A percentile compares a stretch with the other conserved stretches of the same genome.
phyloP scores from a whole-genome alignment of 35 echinoderm and acorn worm species.

The Hemicentrotus pulcherrimus region DNA sequence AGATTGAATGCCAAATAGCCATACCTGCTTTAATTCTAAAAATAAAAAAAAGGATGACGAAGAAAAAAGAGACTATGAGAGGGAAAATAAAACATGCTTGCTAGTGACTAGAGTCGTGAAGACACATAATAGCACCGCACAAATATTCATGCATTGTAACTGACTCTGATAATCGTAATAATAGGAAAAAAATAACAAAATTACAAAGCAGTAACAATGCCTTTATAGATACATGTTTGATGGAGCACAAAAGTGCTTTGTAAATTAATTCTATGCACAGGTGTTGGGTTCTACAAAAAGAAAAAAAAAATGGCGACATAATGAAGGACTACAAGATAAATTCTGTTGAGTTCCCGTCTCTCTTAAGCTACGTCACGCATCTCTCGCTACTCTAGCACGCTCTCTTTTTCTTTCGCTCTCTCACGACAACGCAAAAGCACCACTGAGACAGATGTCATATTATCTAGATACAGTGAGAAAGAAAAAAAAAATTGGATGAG shows the following conservation, averaged over 20 bases:
- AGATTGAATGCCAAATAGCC: neutral
- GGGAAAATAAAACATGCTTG: neutral
- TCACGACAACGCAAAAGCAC: neutral
- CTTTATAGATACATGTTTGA: neutral
- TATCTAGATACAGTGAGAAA: neutral
- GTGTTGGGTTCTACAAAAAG: neutral
- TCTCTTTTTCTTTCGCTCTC: neutral
- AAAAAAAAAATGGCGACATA: neutral
- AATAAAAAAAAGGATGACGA: neutral
- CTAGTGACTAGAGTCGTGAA: neutral
- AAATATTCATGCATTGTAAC: neutral
- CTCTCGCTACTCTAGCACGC: neutral
- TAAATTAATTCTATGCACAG: slow-evolving; percentile 4
- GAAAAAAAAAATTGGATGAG: neutral
- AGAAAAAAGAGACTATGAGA: neutral
- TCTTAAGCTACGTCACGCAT: neutral
- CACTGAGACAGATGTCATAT: neutral
- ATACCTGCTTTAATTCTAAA: neutral
- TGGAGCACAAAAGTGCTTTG: neutral
- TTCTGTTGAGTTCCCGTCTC: neutral
- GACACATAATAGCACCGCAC: neutral
- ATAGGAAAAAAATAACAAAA: neutral
- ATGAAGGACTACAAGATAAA: neutral
- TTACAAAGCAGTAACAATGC: neutral
- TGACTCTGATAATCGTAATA: neutral